Conservation (phyloP, 2,113 vertebrate genomes). For the Plectropomus leopardus region DNA sequence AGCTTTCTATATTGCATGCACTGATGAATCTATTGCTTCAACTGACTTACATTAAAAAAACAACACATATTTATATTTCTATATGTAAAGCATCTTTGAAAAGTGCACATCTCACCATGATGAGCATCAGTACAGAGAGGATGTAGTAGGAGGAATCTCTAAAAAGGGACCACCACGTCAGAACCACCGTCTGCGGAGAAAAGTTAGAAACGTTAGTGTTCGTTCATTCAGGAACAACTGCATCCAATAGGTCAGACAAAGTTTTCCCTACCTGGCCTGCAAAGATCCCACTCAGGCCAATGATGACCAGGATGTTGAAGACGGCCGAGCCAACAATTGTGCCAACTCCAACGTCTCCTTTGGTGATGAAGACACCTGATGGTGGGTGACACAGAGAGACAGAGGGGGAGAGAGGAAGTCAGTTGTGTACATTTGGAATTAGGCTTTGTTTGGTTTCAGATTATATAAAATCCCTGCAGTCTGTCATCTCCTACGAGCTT, state of each 20-base stretch:
- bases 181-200: constrained; percentile 75
- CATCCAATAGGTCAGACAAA: not conserved
- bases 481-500: not conserved
- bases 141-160: constrained; percentile 86
- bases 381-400: not conserved
- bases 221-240: not conserved
- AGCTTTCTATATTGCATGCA: no score
- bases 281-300: constrained; percentile 86
- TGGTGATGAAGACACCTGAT: constrained; percentile 87
- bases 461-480: not conserved
- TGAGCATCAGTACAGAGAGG: constrained; percentile 85
- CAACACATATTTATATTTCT: no score
- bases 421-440: not conserved
- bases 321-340: constrained; percentile 88
- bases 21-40: no score
- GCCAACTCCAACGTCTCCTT: constrained; percentile 85
- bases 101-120: constrained; percentile 80
- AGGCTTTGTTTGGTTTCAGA: not conserved
- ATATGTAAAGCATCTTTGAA: no score
- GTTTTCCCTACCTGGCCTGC: constrained; percentile 80
- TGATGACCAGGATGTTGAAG: constrained; percentile 88
- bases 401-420: not conserved
- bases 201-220: not conserved
- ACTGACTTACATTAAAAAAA: no score
- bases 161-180: constrained; percentile 87